Conservation (phyloP, 2,797 vertebrate species). For the Orientallactaga sibirica region DNA sequence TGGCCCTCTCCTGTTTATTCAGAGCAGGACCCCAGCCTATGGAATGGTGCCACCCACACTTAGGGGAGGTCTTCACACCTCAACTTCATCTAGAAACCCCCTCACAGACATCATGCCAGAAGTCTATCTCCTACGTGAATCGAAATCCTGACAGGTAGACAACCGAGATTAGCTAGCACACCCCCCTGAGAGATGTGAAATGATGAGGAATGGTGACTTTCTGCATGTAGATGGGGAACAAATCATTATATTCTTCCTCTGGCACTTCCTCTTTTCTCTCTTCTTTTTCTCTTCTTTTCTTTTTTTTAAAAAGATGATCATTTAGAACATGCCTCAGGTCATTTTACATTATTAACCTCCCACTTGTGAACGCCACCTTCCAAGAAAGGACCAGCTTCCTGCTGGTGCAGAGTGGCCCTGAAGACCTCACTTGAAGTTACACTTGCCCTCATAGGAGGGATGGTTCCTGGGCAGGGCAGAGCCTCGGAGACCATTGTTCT, state of each 20-base stretch:
- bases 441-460: neutral
- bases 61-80: too few species aligned
- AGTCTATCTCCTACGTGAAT: too few species aligned
- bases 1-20: too few species aligned
- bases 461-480: fast-evolving
- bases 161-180: too few species aligned
- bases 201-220: neutral
- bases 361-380: neutral
- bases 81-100: too few species aligned
- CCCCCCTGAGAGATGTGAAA: neutral
- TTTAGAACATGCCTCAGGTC: conserved; percentile 50
- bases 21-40: too few species aligned
- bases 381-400: neutral
- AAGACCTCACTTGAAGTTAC: neutral
- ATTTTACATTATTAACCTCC: conserved; percentile 41
- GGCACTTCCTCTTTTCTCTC: neutral
- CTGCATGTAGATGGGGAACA: neutral
- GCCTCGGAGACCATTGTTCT: neutral
- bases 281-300: neutral
- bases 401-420: neutral
- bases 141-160: too few species aligned
- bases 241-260: neutral
- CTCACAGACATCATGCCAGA: too few species aligned
- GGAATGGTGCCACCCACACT: too few species aligned
- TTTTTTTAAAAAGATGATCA: neutral